A percentile compares a stretch with the other conserved stretches of the same genome.
phyloP scores from a whole-genome alignment of 2,888 invertebrate species.

The Brachypterus glaber region DNA sequence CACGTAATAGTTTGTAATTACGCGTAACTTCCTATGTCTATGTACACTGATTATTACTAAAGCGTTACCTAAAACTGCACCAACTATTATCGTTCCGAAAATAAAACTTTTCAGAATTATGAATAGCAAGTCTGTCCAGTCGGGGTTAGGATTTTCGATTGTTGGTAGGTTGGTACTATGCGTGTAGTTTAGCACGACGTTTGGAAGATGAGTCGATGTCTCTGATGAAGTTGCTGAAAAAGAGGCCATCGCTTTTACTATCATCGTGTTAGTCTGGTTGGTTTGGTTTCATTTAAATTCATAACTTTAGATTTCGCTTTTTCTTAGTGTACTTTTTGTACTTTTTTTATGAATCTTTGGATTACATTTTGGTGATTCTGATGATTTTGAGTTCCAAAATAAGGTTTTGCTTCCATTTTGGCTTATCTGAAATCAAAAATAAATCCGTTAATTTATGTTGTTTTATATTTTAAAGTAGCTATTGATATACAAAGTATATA shows the following conservation, averaged over 20 bases:
- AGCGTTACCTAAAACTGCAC: conserved; percentile 85
- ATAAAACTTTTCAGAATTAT: conserved; percentile 65
- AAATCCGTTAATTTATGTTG: too few species aligned
- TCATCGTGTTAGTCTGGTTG: too few species aligned
- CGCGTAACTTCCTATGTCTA: conserved; percentile 69
- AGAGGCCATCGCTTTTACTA: conserved; percentile 41
- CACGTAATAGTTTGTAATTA: conserved; percentile 92
- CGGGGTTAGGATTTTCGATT: conserved; percentile 35
- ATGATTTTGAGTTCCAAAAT: too few species aligned
- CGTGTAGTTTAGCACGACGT: conserved; percentile 28
- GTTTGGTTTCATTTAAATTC: too few species aligned
- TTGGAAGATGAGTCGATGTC: conserved; percentile 29
- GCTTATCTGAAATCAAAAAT: too few species aligned
- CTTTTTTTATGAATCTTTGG: too few species aligned
- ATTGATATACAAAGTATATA: too few species aligned
- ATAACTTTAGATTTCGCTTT: too few species aligned
- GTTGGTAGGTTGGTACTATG: conserved; percentile 31
- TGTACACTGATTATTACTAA: conserved; percentile 80
- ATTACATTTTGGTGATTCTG: too few species aligned
- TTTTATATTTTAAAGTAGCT: too few species aligned
- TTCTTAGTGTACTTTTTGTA: too few species aligned
- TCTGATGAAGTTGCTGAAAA: conserved; percentile 36
- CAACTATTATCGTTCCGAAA: conserved; percentile 78
- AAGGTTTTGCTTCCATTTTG: too few species aligned
- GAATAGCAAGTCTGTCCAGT: conserved; percentile 49